These are phyloP conservation scores for Oryzias dopingdopingensis DNA, from an alignment of 2,797 vertebrate genomes.

Conservation along the genomic window DNA sequence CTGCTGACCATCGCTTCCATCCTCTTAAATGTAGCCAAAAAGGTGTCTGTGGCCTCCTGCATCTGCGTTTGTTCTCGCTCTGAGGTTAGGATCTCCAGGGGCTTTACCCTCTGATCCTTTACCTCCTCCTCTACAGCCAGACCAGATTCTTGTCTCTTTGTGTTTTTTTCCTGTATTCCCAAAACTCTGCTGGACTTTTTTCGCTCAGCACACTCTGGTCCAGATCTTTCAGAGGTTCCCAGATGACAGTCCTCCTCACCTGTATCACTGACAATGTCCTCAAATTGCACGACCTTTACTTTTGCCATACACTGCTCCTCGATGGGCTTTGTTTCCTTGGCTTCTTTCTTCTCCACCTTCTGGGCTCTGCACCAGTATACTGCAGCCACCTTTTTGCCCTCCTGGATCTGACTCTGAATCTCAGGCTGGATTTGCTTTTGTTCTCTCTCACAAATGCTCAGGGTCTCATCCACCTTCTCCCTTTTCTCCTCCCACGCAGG, in stretches of 20 bases:
- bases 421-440: conserved; percentile 49
- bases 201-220: conserved; percentile 32
- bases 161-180: conserved; percentile 45
- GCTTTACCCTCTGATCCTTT: conserved; percentile 54
- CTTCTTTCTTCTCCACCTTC: conserved; percentile 46
- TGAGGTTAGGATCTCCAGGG: conserved; percentile 21
- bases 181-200: conserved; percentile 28
- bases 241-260: conserved; percentile 59
- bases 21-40: conserved; percentile 57
- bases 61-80: conserved; percentile 30
- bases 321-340: conserved; percentile 14
- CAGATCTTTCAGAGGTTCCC: conserved; percentile 51
- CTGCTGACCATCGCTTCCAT: conserved; percentile 62
- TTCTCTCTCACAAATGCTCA: conserved; percentile 51
- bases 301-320: conserved; percentile 44
- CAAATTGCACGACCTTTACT: conserved; percentile 50
- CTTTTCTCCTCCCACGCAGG: conserved; percentile 64
- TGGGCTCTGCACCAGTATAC: conserved; percentile 71
- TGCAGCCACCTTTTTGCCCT: conserved; percentile 56
- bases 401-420: conserved; percentile 35
- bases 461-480: conserved; percentile 58
- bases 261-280: conserved; percentile 59
- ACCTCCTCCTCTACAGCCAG: conserved; percentile 13
- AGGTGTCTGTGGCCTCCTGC: conserved; percentile 36
- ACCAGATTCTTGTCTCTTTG: conserved; percentile 27